A percentile compares a stretch with the other conserved stretches of the same genome.
Conservation (phyloP, 2,888 invertebrate species). For the Malthinus flaveolus region DNA sequence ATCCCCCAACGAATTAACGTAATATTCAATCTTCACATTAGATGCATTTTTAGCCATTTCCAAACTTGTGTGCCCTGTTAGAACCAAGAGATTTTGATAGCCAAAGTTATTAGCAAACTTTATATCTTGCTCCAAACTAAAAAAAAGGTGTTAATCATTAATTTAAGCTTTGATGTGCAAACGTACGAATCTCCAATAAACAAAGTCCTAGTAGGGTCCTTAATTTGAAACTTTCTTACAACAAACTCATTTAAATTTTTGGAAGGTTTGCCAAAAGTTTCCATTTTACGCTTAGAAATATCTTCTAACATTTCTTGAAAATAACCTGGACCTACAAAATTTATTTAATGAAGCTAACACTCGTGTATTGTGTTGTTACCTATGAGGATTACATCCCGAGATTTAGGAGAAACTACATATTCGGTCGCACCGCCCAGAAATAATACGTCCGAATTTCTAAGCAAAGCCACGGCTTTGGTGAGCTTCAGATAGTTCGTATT, state of each 20-base stretch:
- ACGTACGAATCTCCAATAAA: constrained; percentile 9
- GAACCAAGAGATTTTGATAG: background rate
- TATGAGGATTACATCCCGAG: background rate
- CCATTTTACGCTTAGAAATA: background rate
- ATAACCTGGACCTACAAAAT: constrained; percentile 7
- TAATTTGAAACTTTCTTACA: background rate
- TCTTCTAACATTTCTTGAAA: background rate
- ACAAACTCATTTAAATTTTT: background rate
- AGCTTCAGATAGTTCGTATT: background rate
- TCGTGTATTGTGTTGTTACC: background rate
- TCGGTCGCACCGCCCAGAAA: background rate
- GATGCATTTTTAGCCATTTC: background rate
- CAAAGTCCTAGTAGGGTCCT: background rate
- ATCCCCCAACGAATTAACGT: constrained; percentile 44
- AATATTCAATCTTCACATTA: constrained; percentile 42
- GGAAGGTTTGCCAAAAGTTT: constrained; percentile 4
- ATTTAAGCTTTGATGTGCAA: too few species aligned
- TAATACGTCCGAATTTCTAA: background rate
- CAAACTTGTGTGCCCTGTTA: background rate
- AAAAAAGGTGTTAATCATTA: background rate
- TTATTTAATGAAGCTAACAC: background rate
- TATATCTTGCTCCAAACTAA: background rate
- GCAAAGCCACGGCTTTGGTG: background rate
- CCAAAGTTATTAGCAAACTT: background rate
- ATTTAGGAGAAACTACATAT: background rate